phyloP scores from a whole-genome alignment of 2,888 invertebrate genomes.

The Rhopalosiphum nymphaeae region DNA sequence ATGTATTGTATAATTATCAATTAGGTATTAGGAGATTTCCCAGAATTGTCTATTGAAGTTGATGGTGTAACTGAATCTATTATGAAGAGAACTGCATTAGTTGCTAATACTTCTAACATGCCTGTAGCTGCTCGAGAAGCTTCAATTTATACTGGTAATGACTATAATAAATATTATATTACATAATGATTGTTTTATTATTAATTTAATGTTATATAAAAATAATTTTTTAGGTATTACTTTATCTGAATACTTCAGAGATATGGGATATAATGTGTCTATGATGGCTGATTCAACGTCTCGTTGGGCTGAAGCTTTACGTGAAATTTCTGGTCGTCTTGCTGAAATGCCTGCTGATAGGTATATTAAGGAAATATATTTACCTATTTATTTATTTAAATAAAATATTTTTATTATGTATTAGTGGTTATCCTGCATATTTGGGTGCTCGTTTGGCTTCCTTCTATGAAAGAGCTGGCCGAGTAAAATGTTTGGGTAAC shows the following conservation, averaged over 20 bases:
- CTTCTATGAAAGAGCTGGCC: constrained; percentile 99
- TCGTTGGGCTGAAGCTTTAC: constrained; percentile 99
- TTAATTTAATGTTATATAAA: neutral
- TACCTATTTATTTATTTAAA: neutral
- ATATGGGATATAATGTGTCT: constrained; percentile 99
- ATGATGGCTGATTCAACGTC: constrained; percentile 99
- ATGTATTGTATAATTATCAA: neutral
- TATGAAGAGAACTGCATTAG: constrained; percentile 99
- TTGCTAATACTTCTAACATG: constrained; percentile 99
- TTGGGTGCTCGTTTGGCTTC: constrained; percentile 97
- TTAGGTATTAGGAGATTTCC: constrained; percentile 94
- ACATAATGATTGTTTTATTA: neutral
- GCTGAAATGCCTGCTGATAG: constrained; percentile 99
- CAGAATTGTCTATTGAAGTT: constrained; percentile 96
- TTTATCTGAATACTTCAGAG: constrained; percentile 98
- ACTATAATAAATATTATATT: neutral
- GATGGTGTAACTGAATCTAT: constrained; percentile 97
- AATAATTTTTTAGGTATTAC: constrained; percentile 82
- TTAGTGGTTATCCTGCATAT: constrained; percentile 97
- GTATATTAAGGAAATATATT: constrained; percentile 66
- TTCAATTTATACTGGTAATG: constrained; percentile 94
- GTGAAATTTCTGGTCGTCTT: constrained; percentile 99
- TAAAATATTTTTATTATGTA: constrained; percentile 18
- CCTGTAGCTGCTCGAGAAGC: constrained; percentile 99
- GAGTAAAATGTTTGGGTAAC: constrained; percentile 96